These are phyloP conservation scores for Oikopleura albicans DNA, from an alignment of 23 tunicate genomes.

Conservation along the genomic window DNA sequence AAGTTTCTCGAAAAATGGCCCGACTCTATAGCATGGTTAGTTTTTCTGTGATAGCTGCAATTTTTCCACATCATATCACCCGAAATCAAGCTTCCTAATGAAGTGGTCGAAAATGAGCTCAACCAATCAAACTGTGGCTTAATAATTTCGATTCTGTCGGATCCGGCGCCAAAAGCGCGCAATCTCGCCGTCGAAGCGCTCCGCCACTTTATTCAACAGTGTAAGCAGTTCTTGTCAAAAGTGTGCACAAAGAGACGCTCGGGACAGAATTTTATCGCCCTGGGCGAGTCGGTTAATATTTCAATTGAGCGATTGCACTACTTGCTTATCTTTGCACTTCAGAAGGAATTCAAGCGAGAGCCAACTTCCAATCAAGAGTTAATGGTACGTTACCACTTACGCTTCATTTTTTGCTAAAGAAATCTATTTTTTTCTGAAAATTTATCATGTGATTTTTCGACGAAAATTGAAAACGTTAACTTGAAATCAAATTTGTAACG, in stretches of 20 bases:
- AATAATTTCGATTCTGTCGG: neutral
- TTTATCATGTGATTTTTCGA: no score
- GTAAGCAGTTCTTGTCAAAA: neutral
- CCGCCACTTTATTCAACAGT: constrained; percentile 11
- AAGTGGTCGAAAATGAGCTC: neutral
- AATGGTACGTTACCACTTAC: neutral
- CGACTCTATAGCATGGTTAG: no score
- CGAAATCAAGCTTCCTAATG: no score
- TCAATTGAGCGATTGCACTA: constrained; percentile 6
- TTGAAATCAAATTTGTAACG: no score
- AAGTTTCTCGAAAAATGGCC: no score
- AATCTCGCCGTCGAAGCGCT: constrained; percentile 14
- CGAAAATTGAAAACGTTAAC: no score
- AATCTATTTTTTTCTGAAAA: no score
- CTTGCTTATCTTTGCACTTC: constrained; percentile 10
- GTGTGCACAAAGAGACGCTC: neutral
- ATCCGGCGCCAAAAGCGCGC: constrained; percentile 15
- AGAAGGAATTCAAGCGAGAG: neutral
- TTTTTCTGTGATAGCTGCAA: no score
- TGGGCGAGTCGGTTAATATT: neutral
- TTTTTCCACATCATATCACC: no score
- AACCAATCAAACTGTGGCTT: neutral
- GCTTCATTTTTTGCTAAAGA: no score
- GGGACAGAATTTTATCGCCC: neutral
- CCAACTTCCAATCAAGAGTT: neutral